Evolutionary conservation across 1,140 invertebrate genomes (phyloP), one percentile per base, ranked within the genome.

Genomic region (Platorchestia sp.): DNA sequence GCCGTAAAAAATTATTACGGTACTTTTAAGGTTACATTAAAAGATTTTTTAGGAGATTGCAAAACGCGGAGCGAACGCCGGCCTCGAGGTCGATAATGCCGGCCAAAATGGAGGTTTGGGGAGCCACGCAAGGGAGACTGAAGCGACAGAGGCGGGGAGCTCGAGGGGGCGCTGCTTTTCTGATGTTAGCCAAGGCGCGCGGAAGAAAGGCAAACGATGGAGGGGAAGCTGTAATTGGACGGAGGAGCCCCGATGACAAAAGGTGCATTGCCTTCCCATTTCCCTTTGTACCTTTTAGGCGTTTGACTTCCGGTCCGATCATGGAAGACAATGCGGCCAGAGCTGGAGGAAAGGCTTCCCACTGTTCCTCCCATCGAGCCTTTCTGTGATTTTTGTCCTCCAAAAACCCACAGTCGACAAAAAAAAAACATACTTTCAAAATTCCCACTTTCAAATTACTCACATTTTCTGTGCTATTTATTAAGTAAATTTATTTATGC

Each of bases 191-290:
- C 45, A 93, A 45, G 45, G 45, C 43, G 36, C 36, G 47, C 7
- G 44, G 91, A 93, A 93, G 91, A 93, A 93, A 93, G 91, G 91
- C 43, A 45, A 90, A 93, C 91, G 91, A 93, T 93, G 91, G 91
- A 93, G 91, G 45, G 91, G 91, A 93, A 93, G 43, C 91, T 93
- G 91, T 93, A 93, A 93, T 93, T 93, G 91, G 91, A 93, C 91
- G 91, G 41, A 45, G 91, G 91, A 93, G 91, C 91, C 91, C 19
- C 91, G 91, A 93, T 93, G 91, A 93, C 91, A 93, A 93, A 93
- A 93, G 91, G 91, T 93, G 91, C 91, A 93, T 45, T 93, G 91
- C 44, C 91, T 93, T 93, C 91, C 45, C 45, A 93, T 93, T 93
- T 93, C 91, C 91, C 44, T 93, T 93, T 93, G 91, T 45, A 93